These are phyloP conservation scores for Sebastes umbrosus DNA, from an alignment of 2,797 vertebrate genomes.

Conservation along the genomic window DNA sequence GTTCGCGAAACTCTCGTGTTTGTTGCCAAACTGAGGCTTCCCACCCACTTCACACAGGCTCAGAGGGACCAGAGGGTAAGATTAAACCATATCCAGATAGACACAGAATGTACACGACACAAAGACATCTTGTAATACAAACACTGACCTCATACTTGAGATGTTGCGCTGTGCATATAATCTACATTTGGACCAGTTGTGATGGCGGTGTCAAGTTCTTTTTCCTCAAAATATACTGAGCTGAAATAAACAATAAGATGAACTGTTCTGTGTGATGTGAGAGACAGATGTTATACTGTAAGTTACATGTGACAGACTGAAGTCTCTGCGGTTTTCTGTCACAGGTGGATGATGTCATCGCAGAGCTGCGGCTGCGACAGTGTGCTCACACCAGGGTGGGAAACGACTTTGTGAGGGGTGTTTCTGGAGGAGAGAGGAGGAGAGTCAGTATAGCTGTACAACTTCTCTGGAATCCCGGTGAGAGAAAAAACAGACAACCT, in stretches of 20 bases:
- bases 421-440: slow-evolving; percentile 93
- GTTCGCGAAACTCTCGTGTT: slow-evolving; percentile 93
- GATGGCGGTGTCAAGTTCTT: not conserved
- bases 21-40: slow-evolving; percentile 91
- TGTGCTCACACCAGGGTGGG: slow-evolving; percentile 94
- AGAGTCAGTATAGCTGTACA: slow-evolving; percentile 96
- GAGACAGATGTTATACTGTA: not conserved
- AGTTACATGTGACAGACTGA: not conserved
- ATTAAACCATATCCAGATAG: not conserved
- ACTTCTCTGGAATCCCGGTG: slow-evolving; percentile 97
- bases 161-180: not conserved
- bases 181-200: not conserved
- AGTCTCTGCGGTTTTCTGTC: not conserved
- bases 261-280: not conserved
- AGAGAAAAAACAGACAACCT: slow-evolving; percentile 45
- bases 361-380: slow-evolving; percentile 92
- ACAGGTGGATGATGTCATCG: slow-evolving; percentile 96
- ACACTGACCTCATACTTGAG: not conserved
- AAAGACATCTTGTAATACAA: not conserved
- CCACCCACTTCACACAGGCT: slow-evolving; percentile 87
- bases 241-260: too few species aligned
- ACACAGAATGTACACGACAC: not conserved
- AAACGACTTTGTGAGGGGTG: slow-evolving; percentile 87
- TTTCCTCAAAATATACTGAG: not conserved
- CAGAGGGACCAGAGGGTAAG: slow-evolving; percentile 92